Evolutionary conservation across 2,797 vertebrate genomes (phyloP), one percentile per base, ranked within the genome.

Genomic region (Enteromius argenteus): DNA sequence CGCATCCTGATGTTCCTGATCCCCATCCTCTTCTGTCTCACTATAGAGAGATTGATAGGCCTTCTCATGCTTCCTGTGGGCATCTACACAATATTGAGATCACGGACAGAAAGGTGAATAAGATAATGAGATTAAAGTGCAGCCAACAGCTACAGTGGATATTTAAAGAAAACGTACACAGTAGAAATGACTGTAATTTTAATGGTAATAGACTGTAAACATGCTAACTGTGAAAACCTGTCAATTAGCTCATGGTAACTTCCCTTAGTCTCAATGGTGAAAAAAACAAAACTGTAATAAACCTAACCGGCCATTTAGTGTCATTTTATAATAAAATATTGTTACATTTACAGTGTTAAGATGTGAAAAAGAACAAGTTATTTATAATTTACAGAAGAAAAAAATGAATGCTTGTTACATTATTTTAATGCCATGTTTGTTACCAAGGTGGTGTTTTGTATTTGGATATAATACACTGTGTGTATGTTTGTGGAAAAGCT

Each of bases 61-160:
- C 89, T 96, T 96, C 90, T 97, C 96, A 88, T 96, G 95, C 93
- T 97, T 97, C 95, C 97, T 97, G 92, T 96, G 97, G 90, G 95
- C 93, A n/a, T 62, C 72, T 69, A 32, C 15, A 84, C 23, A 79
- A 42, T 60, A 19, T 13, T 46, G 21, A 67, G 15, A 56, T 39
- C 2, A 6, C 8, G 53, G 69, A 74, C n/a, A 75, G 56, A 62
- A 58, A 19, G 39, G 32, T 19, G 14, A 64, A 30, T 32, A 30
- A 79, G 58, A 44, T 8, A 64, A 30, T 15, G 49, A 39, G n/a
- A 68, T 32, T 87, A 27, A 86, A 84, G 56, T 27, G 32, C 1
- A 3, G 19, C 42, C 71, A 32, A 49, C 0, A 14, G 68, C 30
- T 39, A 8, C 3, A 21, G 30, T 27, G 5, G 51, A 82, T 74